A percentile compares a stretch with the other conserved stretches of the same genome.
phyloP scores from a whole-genome alignment of 2,797 vertebrate species.

The Botia kubotai region DNA sequence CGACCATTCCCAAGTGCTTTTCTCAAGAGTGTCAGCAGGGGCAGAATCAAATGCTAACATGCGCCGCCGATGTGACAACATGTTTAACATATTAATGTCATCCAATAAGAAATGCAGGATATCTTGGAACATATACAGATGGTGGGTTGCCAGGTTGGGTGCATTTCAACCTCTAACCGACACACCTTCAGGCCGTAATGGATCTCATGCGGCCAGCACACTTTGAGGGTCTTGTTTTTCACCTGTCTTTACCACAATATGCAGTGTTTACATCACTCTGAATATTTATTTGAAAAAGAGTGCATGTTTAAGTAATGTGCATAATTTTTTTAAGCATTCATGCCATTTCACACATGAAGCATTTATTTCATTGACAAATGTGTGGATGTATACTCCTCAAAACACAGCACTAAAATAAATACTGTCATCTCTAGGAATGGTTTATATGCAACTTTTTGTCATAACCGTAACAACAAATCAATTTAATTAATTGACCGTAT shows the following conservation, averaged over 20 bases:
- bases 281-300: conserved; percentile 49
- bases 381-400: conserved; percentile 66
- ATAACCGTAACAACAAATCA: conserved; percentile 64
- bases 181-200: conserved; percentile 70
- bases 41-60: conserved; percentile 52
- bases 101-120: conserved; percentile 51
- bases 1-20: conserved; percentile 59
- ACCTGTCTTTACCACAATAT: conserved; percentile 66
- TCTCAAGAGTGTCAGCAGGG: conserved; percentile 53
- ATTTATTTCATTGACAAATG: conserved; percentile 62
- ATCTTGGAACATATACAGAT: conserved; percentile 64
- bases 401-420: conserved; percentile 69
- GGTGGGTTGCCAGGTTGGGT: conserved; percentile 63
- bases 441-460: conserved; percentile 47
- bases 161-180: conserved; percentile 66
- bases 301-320: conserved; percentile 61
- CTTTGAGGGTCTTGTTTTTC: conserved; percentile 59
- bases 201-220: conserved; percentile 67
- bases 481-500: conserved; percentile 73
- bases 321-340: conserved; percentile 59
- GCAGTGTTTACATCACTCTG: conserved; percentile 60
- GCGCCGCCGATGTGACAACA: conserved; percentile 56
- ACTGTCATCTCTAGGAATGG: conserved; percentile 63
- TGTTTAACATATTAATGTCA: conserved; percentile 65
- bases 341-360: conserved; percentile 41